These are phyloP conservation scores for Acanthochromis polyacanthus DNA, from an alignment of 2,113 vertebrate species.

Conservation along the genomic window DNA sequence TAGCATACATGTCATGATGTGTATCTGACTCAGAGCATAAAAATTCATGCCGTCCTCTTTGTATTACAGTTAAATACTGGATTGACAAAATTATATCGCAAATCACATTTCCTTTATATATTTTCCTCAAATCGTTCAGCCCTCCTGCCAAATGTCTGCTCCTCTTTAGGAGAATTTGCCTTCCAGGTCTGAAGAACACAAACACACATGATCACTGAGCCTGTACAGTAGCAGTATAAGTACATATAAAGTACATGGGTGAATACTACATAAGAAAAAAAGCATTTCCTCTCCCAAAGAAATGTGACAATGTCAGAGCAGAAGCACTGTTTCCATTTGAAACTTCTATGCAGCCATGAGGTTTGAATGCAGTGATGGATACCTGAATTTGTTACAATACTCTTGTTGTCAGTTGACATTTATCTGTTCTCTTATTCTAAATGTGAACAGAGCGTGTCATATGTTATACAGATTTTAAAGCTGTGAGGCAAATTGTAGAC, in stretches of 20 bases:
- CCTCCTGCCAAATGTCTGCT: slow-evolving; percentile 12
- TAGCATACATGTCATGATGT: too few species aligned
- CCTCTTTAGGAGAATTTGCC: slow-evolving; percentile 35
- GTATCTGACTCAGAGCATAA: too few species aligned
- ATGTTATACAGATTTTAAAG: slow-evolving; percentile 6
- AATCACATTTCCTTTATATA: too few species aligned
- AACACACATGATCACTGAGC: slow-evolving; percentile 16
- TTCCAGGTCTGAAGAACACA: slow-evolving; percentile 8
- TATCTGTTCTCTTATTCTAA: neutral
- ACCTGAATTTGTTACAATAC: slow-evolving; percentile 15
- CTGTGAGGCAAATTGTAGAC: neutral
- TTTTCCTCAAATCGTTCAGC: neutral
- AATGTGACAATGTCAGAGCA: slow-evolving; percentile 1
- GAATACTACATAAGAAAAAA: slow-evolving; percentile 19
- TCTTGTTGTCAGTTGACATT: neutral
- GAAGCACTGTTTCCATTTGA: neutral
- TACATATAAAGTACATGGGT: slow-evolving; percentile 31
- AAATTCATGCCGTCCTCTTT: too few species aligned
- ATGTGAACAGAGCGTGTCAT: neutral
- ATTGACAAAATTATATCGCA: too few species aligned
- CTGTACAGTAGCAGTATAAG: slow-evolving; percentile 35
- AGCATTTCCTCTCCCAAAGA: neutral
- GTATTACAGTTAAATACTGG: too few species aligned
- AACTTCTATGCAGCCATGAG: neutral
- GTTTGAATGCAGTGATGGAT: slow-evolving; percentile 1